These are phyloP conservation scores for Ernsta delagoae DNA, from an alignment of 2,888 invertebrate genomes.

Conservation along the genomic window DNA sequence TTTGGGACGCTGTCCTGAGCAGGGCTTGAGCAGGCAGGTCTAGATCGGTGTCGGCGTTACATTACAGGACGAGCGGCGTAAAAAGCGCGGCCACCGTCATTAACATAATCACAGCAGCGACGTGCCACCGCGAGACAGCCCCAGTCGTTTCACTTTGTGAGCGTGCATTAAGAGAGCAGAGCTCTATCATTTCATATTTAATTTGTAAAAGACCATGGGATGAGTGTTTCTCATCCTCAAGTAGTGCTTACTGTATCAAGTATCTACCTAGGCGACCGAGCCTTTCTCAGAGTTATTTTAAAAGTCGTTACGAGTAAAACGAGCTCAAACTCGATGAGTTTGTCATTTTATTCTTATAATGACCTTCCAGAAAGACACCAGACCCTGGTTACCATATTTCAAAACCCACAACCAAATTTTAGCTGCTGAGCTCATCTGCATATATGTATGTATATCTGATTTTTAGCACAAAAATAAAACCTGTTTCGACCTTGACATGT, in stretches of 20 bases:
- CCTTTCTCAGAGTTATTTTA: too few species aligned
- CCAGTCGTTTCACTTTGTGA: constrained; percentile 81
- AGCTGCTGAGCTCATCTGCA: too few species aligned
- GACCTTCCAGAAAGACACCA: too few species aligned
- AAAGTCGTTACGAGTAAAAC: too few species aligned
- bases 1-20: constrained; percentile 43
- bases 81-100: constrained; percentile 83
- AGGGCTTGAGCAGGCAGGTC: constrained; percentile 41
- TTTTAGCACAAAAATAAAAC: too few species aligned
- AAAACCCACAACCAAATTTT: too few species aligned
- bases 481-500: too few species aligned
- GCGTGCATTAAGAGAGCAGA: constrained; percentile 77
- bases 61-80: constrained; percentile 74
- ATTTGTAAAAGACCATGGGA: constrained; percentile 68
- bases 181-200: constrained; percentile 81
- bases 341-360: too few species aligned
- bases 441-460: too few species aligned
- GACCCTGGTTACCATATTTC: too few species aligned
- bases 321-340: too few species aligned
- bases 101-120: constrained; percentile 82
- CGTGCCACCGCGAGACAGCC: constrained; percentile 74
- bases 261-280: too few species aligned
- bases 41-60: constrained; percentile 67
- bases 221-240: constrained; percentile 48
- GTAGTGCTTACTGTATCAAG: constrained; percentile 18